phyloP scores from a whole-genome alignment of 1,140 invertebrate genomes.

The Platyura marginata region DNA sequence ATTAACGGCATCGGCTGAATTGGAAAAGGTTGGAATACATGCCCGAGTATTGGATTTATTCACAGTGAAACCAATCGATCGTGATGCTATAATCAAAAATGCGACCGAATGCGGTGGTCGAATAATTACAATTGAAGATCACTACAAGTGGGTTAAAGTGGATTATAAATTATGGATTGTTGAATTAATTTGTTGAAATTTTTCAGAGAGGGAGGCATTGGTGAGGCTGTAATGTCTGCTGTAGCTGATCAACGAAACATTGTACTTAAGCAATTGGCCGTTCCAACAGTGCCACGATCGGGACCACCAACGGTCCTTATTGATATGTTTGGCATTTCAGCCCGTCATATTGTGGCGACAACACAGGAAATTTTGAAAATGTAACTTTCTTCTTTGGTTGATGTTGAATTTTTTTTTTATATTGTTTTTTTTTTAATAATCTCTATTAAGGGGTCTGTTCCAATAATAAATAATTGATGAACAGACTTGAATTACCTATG shows the following conservation, averaged over 20 bases:
- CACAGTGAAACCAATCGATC: constrained; percentile 91
- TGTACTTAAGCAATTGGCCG: constrained; percentile 67
- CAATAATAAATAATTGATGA: no score
- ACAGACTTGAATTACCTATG: no score
- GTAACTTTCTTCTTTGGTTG: no score
- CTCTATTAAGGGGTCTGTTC: no score
- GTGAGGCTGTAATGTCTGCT: constrained; percentile 80
- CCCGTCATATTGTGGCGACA: constrained; percentile 56
- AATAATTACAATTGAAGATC: constrained; percentile 91
- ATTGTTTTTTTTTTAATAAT: no score
- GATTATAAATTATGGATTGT: no score
- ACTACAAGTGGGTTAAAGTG: constrained; percentile 56
- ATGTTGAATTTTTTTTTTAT: no score
- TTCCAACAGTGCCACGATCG: constrained; percentile 76
- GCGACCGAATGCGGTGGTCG: constrained; percentile 63
- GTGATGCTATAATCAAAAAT: constrained; percentile 50
- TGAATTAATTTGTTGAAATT: no score
- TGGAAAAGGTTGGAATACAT: constrained; percentile 48
- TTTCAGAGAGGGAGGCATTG: constrained; percentile 62
- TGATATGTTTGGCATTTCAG: constrained; percentile 76
- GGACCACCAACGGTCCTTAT: constrained; percentile 72
- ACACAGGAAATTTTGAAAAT: constrained; percentile 41
- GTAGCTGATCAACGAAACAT: constrained; percentile 53
- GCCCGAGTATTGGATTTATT: constrained; percentile 82
- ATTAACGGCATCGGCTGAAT: constrained; percentile 59